Evolutionary conservation across 2,113 vertebrate genomes (phyloP).

Genomic region (Larimichthys crocea): DNA sequence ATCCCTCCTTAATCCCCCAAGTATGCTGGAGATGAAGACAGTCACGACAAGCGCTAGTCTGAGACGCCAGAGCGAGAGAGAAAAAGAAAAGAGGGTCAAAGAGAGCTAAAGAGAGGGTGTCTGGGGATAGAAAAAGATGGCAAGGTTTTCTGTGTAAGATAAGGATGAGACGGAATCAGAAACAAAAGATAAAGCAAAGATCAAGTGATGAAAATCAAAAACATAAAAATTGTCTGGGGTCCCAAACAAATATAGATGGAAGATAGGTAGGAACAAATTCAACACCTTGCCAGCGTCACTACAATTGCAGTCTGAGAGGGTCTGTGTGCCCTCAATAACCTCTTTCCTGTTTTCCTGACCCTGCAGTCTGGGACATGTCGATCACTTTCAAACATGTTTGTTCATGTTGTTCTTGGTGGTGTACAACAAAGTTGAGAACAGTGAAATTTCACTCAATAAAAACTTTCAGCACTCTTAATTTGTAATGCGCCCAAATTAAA

Average conservation of each 20-base stretch:
- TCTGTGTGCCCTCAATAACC: background rate
- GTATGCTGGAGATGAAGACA: constrained; percentile 83
- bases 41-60: constrained; percentile 74
- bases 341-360: constrained; percentile 13
- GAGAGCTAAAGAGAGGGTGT: constrained; percentile 12
- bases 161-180: background rate
- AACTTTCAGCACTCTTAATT: constrained; percentile 27
- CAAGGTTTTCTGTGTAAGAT: constrained; percentile 1
- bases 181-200: background rate
- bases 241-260: background rate
- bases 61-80: constrained; percentile 50
- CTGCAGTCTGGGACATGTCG: background rate
- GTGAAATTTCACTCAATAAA: constrained; percentile 25
- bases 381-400: constrained; percentile 18
- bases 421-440: constrained; percentile 15
- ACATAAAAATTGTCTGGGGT: background rate
- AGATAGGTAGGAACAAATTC: background rate
- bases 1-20: constrained; percentile 85
- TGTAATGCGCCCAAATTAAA: constrained; percentile 13
- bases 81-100: constrained; percentile 25
- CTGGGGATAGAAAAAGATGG: constrained; percentile 8
- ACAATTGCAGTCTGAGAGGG: background rate
- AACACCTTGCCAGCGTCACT: background rate
- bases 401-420: constrained; percentile 18
- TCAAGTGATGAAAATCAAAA: constrained; percentile 14